These are phyloP conservation scores for Achlya flavicornis DNA, from an alignment of 2,888 invertebrate species.

Conservation along the genomic window DNA sequence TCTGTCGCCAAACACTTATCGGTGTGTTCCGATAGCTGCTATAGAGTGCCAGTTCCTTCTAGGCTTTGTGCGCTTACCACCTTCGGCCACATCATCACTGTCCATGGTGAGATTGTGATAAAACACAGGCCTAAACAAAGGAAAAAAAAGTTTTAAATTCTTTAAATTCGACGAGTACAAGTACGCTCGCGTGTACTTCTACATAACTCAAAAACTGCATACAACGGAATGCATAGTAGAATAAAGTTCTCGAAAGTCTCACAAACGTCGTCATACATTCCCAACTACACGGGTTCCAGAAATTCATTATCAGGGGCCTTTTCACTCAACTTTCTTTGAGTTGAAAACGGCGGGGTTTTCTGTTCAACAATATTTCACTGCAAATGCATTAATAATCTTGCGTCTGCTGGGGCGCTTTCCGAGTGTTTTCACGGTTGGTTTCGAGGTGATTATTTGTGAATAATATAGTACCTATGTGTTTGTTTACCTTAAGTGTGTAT, in stretches of 20 bases:
- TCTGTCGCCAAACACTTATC: no score
- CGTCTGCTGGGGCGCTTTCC: background rate
- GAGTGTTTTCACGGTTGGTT: slow-evolving; percentile 1
- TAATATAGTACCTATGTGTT: background rate
- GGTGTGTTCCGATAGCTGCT: no score
- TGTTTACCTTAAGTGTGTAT: background rate
- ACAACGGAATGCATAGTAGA: background rate
- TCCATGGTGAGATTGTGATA: no score
- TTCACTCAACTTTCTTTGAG: slow-evolving; percentile 14
- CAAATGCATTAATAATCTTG: slow-evolving; percentile 16
- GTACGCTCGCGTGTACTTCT: background rate
- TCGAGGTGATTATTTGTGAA: background rate
- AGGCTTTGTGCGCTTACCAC: no score
- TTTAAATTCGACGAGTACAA: background rate
- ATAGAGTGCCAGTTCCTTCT: no score
- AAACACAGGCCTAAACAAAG: no score
- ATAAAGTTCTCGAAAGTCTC: background rate
- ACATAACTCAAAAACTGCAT: background rate
- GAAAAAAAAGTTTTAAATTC: no score
- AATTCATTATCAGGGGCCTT: slow-evolving; percentile 15
- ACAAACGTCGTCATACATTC: background rate
- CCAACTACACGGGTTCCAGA: background rate
- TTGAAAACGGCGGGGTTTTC: background rate
- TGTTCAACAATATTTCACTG: slow-evolving; percentile 12
- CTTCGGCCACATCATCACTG: no score